Evolutionary conservation across 1,140 invertebrate genomes (phyloP).

Genomic region (Drosophila nigromelanica): DNA sequence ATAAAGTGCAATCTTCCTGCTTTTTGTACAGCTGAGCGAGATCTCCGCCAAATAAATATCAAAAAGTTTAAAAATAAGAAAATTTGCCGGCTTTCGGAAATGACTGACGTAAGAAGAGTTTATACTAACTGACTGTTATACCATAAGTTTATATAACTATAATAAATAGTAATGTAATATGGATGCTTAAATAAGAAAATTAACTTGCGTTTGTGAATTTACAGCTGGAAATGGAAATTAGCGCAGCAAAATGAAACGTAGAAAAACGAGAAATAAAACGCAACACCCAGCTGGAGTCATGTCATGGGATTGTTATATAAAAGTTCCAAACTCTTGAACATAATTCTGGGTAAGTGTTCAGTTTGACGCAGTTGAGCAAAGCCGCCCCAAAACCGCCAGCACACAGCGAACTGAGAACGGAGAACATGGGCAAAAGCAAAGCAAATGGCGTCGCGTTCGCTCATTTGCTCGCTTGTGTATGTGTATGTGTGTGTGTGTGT

Average conservation of each 20-base stretch:
- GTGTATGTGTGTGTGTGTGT: constrained; percentile 14
- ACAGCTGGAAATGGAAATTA: constrained; percentile 58
- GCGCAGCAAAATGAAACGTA: constrained; percentile 80
- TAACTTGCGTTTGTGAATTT: constrained; percentile 20
- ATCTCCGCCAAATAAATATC: too few relatives aligned
- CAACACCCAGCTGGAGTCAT: constrained; percentile 75
- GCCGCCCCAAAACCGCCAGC: neutral
- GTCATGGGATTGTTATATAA: constrained; percentile 84
- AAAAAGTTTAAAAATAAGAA: too few relatives aligned
- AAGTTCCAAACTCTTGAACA: constrained; percentile 84
- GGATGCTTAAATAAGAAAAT: neutral
- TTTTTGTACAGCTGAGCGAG: too few relatives aligned
- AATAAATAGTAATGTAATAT: too few relatives aligned
- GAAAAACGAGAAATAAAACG: constrained; percentile 77
- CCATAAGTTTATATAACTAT: too few relatives aligned
- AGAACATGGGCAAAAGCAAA: constrained; percentile 40
- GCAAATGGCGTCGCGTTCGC: constrained; percentile 63
- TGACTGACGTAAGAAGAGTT: too few relatives aligned
- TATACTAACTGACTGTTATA: too few relatives aligned
- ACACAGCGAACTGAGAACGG: neutral
- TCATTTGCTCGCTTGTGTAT: constrained; percentile 19
- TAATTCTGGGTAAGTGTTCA: constrained; percentile 81
- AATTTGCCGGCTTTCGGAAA: too few relatives aligned
- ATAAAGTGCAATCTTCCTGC: too few relatives aligned
- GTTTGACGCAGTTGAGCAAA: constrained; percentile 19